Conservation (phyloP, 1,140 invertebrate species). For the Aphaenogaster rudis region DNA sequence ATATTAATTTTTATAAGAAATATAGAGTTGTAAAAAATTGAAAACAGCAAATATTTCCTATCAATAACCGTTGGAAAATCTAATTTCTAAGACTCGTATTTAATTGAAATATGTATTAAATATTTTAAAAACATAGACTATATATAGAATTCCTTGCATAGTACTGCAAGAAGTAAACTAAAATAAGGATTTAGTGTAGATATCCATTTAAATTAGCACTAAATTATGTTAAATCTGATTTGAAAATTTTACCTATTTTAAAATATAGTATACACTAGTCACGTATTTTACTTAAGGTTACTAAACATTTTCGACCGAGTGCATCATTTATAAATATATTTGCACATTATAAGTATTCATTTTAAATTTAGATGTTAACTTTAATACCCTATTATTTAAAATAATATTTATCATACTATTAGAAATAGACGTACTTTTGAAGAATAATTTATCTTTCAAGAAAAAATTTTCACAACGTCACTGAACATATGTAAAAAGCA, state of each 20-base stretch:
- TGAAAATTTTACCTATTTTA: not conserved
- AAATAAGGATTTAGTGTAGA: not conserved
- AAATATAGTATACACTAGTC: no score
- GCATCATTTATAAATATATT: not conserved
- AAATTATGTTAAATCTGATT: not conserved
- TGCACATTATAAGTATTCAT: not conserved
- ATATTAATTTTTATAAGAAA: no score
- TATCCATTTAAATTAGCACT: not conserved
- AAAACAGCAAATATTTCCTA: not conserved
- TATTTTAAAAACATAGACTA: not conserved
- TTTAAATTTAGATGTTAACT: no score
- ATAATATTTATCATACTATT: not conserved
- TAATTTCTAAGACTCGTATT: not conserved
- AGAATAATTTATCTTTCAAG: not conserved
- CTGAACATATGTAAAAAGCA: not conserved
- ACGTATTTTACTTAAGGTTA: no score
- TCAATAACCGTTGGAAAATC: not conserved
- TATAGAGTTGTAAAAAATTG: no score
- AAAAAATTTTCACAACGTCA: constrained; percentile 1
- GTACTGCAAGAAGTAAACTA: not conserved
- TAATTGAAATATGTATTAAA: not conserved
- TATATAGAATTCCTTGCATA: not conserved
- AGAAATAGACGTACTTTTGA: not conserved
- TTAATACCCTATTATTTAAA: no score
- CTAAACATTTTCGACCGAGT: not conserved